Evolutionary conservation across 2,113 vertebrate genomes (phyloP).

Genomic region (Castor canadensis): DNA sequence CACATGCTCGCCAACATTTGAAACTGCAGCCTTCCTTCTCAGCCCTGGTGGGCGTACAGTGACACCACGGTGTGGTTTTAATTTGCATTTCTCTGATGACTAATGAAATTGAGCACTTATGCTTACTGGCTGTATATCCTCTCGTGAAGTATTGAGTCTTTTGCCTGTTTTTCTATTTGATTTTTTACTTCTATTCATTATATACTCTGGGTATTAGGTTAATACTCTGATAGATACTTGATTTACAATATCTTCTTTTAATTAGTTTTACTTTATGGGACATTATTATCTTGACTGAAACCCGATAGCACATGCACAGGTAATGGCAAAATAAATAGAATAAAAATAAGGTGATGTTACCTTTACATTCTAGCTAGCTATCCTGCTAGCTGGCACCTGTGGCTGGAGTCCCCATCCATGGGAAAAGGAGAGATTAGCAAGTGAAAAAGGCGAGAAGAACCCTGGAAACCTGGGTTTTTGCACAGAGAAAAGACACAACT

Average conservation of each 20-base stretch:
- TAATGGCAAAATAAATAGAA: background rate
- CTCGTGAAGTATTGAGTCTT: background rate
- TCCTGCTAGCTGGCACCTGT: background rate
- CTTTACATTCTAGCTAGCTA: background rate
- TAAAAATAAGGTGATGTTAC: background rate
- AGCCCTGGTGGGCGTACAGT: background rate
- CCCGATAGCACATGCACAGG: background rate
- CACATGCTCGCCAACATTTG: background rate
- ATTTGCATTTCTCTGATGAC: slow-evolving; percentile 21
- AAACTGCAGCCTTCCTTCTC: background rate
- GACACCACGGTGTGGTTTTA: background rate
- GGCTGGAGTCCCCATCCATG: background rate
- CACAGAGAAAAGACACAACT: background rate
- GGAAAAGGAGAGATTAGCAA: background rate
- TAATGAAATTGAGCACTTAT: background rate
- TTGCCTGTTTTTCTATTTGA: slow-evolving; percentile 13
- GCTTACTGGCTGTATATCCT: background rate
- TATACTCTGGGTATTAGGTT: background rate
- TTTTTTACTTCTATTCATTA: background rate
- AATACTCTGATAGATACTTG: background rate
- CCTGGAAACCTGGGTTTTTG: background rate
- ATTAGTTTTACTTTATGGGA: background rate
- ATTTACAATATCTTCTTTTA: background rate
- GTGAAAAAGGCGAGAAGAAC: background rate
- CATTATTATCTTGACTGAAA: background rate